A percentile compares a stretch with the other conserved stretches of the same genome.
phyloP scores from a whole-genome alignment of 2,888 invertebrate genomes.

The Amphipoea oculea region DNA sequence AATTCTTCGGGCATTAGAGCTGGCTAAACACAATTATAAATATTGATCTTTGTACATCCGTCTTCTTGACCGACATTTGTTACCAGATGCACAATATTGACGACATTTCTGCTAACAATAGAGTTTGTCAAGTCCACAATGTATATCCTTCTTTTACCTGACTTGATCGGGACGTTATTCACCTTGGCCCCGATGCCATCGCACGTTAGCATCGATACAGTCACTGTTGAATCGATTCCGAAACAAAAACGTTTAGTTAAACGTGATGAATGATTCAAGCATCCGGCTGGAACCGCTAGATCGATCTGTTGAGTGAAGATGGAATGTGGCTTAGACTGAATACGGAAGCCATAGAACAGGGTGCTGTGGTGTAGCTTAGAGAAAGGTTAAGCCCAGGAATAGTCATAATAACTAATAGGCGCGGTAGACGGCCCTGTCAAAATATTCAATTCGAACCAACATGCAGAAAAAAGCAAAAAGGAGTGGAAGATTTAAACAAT shows the following conservation, averaged over 20 bases:
- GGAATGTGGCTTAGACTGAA: neutral
- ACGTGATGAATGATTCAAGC: constrained; percentile 2
- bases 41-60: neutral
- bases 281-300: constrained; percentile 15
- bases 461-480: neutral
- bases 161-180: constrained; percentile 24
- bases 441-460: no score
- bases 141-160: constrained; percentile 39
- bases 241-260: constrained; percentile 28
- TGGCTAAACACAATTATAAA: no score
- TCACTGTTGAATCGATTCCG: constrained; percentile 21
- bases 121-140: neutral
- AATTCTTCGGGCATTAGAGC: neutral
- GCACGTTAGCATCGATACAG: constrained; percentile 34
- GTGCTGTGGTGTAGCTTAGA: neutral
- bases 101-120: neutral
- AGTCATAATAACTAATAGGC: neutral
- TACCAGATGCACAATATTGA: neutral
- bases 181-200: constrained; percentile 52
- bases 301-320: neutral
- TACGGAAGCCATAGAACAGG: neutral
- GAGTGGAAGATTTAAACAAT: no score
- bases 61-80: neutral
- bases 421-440: neutral
- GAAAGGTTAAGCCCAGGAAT: neutral